Conservation (phyloP, 1,140 invertebrate genomes). For the Drosophila sp. region DNA sequence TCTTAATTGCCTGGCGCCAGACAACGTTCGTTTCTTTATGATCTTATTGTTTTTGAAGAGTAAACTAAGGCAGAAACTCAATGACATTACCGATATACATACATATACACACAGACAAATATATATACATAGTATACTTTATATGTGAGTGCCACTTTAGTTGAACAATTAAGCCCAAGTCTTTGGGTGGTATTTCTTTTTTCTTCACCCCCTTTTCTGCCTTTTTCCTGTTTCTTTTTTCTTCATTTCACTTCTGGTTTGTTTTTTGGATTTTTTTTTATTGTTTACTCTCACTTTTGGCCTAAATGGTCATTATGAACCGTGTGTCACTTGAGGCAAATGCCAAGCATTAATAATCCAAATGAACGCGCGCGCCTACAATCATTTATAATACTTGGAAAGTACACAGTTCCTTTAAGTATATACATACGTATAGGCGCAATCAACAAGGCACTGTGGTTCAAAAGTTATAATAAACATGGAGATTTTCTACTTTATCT, state of each 20-base stretch:
- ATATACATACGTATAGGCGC: not conserved
- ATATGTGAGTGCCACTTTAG: not conserved
- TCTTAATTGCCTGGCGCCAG: slow-evolving; percentile 71
- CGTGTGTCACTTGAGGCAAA: slow-evolving; percentile 50
- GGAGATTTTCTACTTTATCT: not conserved
- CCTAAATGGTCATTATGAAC: slow-evolving; percentile 60
- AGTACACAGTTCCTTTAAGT: slow-evolving; percentile 11
- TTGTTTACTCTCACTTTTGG: slow-evolving; percentile 51
- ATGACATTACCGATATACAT: slow-evolving; percentile 12
- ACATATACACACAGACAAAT: not conserved
- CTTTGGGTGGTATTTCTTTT: not conserved
- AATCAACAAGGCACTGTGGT: not conserved
- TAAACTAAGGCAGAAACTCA: slow-evolving; percentile 42
- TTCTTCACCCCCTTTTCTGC: not conserved
- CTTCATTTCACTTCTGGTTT: not conserved
- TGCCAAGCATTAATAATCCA: slow-evolving; percentile 49
- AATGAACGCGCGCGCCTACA: slow-evolving; percentile 8
- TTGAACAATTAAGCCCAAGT: slow-evolving; percentile 2
- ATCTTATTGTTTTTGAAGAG: slow-evolving; percentile 11
- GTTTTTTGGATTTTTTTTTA: not conserved
- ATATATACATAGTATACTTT: not conserved
- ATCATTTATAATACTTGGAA: slow-evolving; percentile 14
- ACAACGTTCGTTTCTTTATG: slow-evolving; percentile 49
- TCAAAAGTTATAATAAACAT: not conserved
- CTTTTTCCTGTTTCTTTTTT: not conserved